phyloP scores from a whole-genome alignment of 2,113 vertebrate genomes.

The Acrocephalus arundinaceus region DNA sequence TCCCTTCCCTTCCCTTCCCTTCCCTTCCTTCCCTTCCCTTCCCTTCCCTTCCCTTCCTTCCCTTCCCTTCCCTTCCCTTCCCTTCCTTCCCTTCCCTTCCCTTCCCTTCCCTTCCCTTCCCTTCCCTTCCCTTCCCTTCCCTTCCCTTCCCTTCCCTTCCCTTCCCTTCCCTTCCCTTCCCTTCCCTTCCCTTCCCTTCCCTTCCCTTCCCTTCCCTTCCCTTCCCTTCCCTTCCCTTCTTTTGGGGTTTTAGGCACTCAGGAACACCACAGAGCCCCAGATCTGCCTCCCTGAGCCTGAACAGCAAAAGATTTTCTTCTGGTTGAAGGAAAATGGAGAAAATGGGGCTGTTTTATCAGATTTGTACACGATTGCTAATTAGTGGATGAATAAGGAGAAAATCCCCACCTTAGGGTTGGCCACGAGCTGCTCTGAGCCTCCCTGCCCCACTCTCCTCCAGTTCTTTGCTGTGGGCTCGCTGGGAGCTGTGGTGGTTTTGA shows the following conservation, averaged over 20 bases:
- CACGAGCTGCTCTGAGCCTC: not conserved
- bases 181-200: no score
- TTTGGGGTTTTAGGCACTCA: not conserved
- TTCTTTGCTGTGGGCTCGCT: not conserved
- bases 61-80: no score
- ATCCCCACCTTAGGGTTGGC: not conserved
- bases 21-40: no score
- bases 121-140: not conserved
- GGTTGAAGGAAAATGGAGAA: not conserved
- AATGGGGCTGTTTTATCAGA: not conserved
- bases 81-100: not conserved
- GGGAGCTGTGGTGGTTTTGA: not conserved
- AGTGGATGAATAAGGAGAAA: not conserved
- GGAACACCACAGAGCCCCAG: not conserved
- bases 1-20: not conserved
- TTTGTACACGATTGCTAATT: not conserved
- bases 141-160: no score
- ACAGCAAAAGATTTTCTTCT: not conserved
- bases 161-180: not conserved
- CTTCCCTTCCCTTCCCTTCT: no score
- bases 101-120: no score
- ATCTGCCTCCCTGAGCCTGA: not conserved
- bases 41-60: not conserved
- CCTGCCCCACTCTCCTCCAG: not conserved
- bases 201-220: not conserved